These are phyloP conservation scores for Basileuterus tristriatus DNA, from an alignment of 2,797 vertebrate genomes.

Conservation along the genomic window DNA sequence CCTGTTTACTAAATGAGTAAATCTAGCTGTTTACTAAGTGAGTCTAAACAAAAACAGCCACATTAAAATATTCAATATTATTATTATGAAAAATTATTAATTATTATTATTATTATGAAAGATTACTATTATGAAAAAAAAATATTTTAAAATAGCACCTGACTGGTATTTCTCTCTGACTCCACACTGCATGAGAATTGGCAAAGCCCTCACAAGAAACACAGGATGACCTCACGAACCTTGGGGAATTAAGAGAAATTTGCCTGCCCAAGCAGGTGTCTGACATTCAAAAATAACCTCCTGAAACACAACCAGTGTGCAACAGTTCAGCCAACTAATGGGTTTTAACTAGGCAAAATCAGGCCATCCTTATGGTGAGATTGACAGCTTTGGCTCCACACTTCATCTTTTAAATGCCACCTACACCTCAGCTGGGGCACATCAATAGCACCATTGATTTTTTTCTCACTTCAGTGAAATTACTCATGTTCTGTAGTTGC, in stretches of 20 bases:
- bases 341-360: neutral
- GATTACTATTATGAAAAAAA: neutral
- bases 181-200: neutral
- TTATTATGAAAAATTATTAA: neutral
- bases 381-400: neutral
- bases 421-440: neutral
- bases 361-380: neutral
- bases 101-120: neutral
- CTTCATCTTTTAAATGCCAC: conserved; percentile 16
- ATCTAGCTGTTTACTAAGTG: neutral
- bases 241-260: neutral
- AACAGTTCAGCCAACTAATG: neutral
- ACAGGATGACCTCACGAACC: neutral
- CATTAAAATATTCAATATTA: neutral
- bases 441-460: neutral
- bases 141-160: neutral
- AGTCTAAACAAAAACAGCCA: neutral
- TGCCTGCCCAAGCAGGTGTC: neutral
- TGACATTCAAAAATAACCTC: conserved; percentile 10
- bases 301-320: neutral
- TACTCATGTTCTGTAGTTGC: neutral
- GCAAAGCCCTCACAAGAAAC: neutral
- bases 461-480: neutral
- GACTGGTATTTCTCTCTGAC: neutral
- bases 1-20: neutral